Evolutionary conservation across 1,140 invertebrate genomes (phyloP).

Genomic region (Cherax quadricarinatus): DNA sequence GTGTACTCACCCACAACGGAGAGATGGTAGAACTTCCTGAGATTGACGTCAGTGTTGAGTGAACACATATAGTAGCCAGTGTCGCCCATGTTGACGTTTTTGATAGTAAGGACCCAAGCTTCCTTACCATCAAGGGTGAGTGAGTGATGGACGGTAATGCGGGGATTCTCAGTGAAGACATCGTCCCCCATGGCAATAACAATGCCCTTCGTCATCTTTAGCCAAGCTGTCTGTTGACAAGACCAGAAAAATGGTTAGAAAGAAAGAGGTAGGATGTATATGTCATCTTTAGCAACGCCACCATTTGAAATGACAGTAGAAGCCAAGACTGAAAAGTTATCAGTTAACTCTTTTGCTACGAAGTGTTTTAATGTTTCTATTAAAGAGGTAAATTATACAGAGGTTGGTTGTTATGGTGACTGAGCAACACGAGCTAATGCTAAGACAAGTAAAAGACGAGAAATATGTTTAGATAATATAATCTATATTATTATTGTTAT

Average conservation of each 20-base stretch:
- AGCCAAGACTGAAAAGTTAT: no score
- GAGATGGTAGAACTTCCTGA: slow-evolving; percentile 32
- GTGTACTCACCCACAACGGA: slow-evolving; percentile 31
- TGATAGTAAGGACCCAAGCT: slow-evolving; percentile 34
- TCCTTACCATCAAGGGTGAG: slow-evolving; percentile 4
- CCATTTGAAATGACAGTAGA: no score
- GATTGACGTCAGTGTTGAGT: slow-evolving; percentile 8
- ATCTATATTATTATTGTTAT: no score
- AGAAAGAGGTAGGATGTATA: no score
- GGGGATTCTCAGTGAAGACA: slow-evolving; percentile 16
- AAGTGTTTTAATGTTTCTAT: no score
- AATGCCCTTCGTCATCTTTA: slow-evolving; percentile 33
- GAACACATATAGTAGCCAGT: slow-evolving; percentile 39
- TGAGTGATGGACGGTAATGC: slow-evolving; percentile 35
- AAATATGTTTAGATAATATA: no score
- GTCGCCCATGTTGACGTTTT: slow-evolving; percentile 20
- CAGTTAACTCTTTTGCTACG: no score
- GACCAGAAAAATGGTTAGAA: background rate
- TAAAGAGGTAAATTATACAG: no score
- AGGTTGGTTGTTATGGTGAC: no score
- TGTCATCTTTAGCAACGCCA: no score
- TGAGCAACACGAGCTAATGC: no score
- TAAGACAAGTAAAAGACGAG: no score
- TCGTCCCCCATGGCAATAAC: slow-evolving; percentile 33
- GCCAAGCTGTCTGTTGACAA: slow-evolving; percentile 31